Base-by-base conservation (phyloP, 30 jellyfish, hydroid and myxozoan genomes). In the Euphysa ruthae region DNA sequence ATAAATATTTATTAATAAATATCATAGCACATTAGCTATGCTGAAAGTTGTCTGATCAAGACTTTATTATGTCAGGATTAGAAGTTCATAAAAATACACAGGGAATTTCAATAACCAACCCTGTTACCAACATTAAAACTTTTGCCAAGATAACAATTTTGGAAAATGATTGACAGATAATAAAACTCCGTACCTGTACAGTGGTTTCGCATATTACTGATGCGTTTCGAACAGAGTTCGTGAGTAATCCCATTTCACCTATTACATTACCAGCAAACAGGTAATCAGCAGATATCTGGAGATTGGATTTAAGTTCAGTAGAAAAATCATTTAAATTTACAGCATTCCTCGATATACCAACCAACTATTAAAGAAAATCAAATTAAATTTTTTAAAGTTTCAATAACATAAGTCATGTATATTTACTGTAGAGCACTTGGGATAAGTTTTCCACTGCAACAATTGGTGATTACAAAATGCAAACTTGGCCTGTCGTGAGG, bases 211-310 rank as follows among this genome's bases (percentile, higher is more conserved):
- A 85, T 15, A 66, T 64, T 35, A 85, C 93, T 0, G 96, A 85
- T 4, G 96, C 96, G 42, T 77, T 77, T 13, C 96, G 83, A 21
- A 63, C 72, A 6, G 87, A 61, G 19, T 71, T 83, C 5, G 93
- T 85, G 58, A 85, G 54, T 14, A 85, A 58, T 19, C 96, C 93
- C 96, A 85, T 85, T 49, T 85, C 96, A 4, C 96, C 96, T 65
- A 85, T 70, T 63, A 77, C 93, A 64, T 70, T 77, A 0, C 96
- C 96, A 62, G 96, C 81, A 28, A 73, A 85, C 20, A 85, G 64
- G 33, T 76, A 85, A 58, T 85, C 93, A 20, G 96, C 84, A 18
- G 92, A 78, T 8, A 85, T 85, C 73, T 85, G 79, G 72, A 85
- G 49, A 4, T 69, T 82, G 3, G 91, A 54, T 21, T 27, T 34